Base-by-base conservation (phyloP, 2,797 vertebrate species). In the Gymnoscopelus microlampas region DNA sequence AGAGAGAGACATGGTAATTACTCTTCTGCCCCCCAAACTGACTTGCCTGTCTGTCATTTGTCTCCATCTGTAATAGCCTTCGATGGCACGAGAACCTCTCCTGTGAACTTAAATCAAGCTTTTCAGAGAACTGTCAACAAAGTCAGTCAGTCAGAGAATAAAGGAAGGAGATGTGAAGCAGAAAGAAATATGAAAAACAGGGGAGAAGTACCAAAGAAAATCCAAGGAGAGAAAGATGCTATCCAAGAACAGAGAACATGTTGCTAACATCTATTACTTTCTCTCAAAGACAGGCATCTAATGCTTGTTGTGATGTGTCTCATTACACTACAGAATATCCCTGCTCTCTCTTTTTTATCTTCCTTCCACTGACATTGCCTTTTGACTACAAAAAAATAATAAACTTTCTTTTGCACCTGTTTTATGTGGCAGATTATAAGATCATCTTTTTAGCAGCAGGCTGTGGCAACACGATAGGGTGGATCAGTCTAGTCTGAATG, bases 1-100 rank as follows among this genome's bases (percentile, higher is more conserved):
- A 14, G 63, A 69, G 7, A 69, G 7, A 26, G 32, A 23, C 53
- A 19, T 47, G 67, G 35, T 12, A 0, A 5, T 19, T 72, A 56
- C 11, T 35, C 53, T 35, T 24, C 55, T 26, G 19, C 29, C 74
- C 26, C 60, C 11, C 15, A 60, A n/a, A 1, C 26, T 3, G 29
- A 48, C 57, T 49, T 60, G 49, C 12, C 53, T 48, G 51, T 19
- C 59, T 13, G 63, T 50, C 60, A 68, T 47, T 51, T 59, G 26
- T 63, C 48, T 77, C 65, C 24, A 53, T 47, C 48, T 62, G 50
- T 77, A 72, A 66, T 49, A 60, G 79, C 73, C 49, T 50, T 32
- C 47, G 48, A 71, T 19, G 60, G 54, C 39, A 35, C 47, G 65
- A 68, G 54, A 73, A 51, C 53, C 68, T n/a, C 9, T 49, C 26